A percentile compares a stretch with the other conserved stretches of the same genome.
Conservation (phyloP, 1,140 invertebrate species). For the Apis laboriosa region DNA sequence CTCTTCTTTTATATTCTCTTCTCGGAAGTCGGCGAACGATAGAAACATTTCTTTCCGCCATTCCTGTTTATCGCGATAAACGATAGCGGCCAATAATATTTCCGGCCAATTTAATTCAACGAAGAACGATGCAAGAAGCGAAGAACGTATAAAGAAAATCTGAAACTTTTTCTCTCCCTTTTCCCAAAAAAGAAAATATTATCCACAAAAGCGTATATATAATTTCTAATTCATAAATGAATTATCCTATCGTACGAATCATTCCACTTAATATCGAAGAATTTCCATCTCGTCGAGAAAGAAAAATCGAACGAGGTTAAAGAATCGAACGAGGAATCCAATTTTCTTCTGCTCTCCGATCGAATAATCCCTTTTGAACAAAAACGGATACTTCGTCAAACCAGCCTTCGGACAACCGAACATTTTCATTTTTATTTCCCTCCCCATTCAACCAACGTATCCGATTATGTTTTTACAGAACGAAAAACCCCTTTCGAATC, state of each 20-base stretch:
- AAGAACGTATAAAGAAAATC: background rate
- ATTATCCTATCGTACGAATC: too few relatives aligned
- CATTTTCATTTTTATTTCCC: background rate
- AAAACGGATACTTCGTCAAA: background rate
- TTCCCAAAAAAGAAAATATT: too few relatives aligned
- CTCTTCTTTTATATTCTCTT: slow-evolving; percentile 25
- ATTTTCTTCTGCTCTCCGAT: too few relatives aligned
- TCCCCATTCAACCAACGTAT: background rate
- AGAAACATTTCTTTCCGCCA: background rate
- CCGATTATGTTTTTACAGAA: background rate
- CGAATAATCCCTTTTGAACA: too few relatives aligned
- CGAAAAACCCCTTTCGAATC: background rate
- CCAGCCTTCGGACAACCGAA: background rate
- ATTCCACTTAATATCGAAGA: too few relatives aligned
- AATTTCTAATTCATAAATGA: too few relatives aligned
- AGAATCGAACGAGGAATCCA: too few relatives aligned
- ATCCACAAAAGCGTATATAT: too few relatives aligned
- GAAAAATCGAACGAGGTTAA: too few relatives aligned
- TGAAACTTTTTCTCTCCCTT: too few relatives aligned
- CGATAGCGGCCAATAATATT: slow-evolving; percentile 6
- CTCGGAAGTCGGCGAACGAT: background rate
- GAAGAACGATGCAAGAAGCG: background rate
- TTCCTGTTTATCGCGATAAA: slow-evolving; percentile 29
- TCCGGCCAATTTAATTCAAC: slow-evolving; percentile 36
- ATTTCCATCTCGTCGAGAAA: too few relatives aligned